Evolutionary conservation across 1,140 invertebrate species (phyloP), one percentile per base, ranked within the genome.

Genomic region (Mactra quadrangularis): DNA sequence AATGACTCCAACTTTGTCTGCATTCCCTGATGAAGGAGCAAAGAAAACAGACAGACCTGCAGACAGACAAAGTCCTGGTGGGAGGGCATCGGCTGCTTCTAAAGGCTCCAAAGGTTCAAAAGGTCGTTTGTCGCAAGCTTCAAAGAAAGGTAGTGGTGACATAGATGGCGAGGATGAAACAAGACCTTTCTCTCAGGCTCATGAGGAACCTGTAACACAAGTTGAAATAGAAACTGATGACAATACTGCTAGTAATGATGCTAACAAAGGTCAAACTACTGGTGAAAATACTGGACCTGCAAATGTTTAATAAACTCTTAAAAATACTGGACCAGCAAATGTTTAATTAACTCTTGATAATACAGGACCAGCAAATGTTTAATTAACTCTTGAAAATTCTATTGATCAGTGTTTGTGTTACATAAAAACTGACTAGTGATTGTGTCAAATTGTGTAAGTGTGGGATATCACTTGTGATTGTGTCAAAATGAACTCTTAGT

Each of bases 131-230:
- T 78, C 62, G 35, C 60, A 33, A 52, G 50, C 33, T 7, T 78
- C 76, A 19, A 78, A 68, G 45, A 78, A 78, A 72, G 52, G 9
- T 9, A 72, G 52, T 29, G 52, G 50, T 3, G 76, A 78, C 11
- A 55, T 68, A 35, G 62, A 78, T 66, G 76, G 15, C 3, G 76
- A 78, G 22, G 52, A 66, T 62, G 76, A 66, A 35, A 50, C 59
- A 3, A 66, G 76, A 38, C 60, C 76, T 2, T 78, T 78, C 19
- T 78, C 76, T 25, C 76, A 78, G 62, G 76, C 76, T n/a, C 74
- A 62, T 64, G 76, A 78, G 62, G 76, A 78, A 19, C 76, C 76
- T 41, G 60, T 78, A 0, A 78, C 76, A 13, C 76, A 78, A 31
- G 62, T 78, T 9, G 76, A 78, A 31, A 64, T 78, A 52, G 76